Conservation (phyloP, 2,888 invertebrate species). For the Pammene aurita region DNA sequence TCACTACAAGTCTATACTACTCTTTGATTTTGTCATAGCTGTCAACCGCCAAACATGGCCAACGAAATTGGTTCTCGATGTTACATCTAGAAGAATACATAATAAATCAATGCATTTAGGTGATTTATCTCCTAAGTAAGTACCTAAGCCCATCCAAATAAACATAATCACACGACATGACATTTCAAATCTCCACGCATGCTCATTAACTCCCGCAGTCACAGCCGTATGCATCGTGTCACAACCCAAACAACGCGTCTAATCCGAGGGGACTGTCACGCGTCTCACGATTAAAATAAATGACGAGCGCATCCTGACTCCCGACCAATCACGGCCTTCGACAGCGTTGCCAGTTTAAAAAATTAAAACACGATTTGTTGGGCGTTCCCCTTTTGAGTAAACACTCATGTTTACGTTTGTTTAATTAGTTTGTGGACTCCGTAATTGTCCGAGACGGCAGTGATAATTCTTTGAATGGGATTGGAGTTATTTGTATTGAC, state of each 20-base stretch:
- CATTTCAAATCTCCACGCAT: slow-evolving; percentile 16
- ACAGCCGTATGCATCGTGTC: slow-evolving; percentile 3
- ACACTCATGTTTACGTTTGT: slow-evolving; percentile 71
- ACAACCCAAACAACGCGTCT: not conserved
- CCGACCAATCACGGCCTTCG: slow-evolving; percentile 63
- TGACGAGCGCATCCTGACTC: slow-evolving; percentile 67
- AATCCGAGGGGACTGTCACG: slow-evolving; percentile 32
- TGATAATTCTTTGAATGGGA: slow-evolving; percentile 54
- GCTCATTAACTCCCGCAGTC: slow-evolving; percentile 15
- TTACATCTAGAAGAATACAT: no score
- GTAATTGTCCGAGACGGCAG: slow-evolving; percentile 56
- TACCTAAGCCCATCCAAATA: slow-evolving; percentile 4
- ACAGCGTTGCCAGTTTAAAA: slow-evolving; percentile 77
- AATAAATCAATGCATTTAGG: not conserved
- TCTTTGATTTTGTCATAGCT: no score
- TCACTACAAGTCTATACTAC: no score
- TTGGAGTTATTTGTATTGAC: slow-evolving; percentile 58
- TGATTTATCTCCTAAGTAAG: not conserved
- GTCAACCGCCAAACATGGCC: no score
- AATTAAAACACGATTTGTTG: slow-evolving; percentile 77
- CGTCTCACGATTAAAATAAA: slow-evolving; percentile 72
- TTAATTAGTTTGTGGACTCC: slow-evolving; percentile 67
- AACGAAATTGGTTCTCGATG: no score
- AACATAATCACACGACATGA: slow-evolving; percentile 19
- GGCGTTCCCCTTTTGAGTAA: slow-evolving; percentile 66